A percentile compares a stretch with the other conserved stretches of the same genome.
Conservation (phyloP, 2,888 invertebrate species). For the Oscheius sp. region DNA sequence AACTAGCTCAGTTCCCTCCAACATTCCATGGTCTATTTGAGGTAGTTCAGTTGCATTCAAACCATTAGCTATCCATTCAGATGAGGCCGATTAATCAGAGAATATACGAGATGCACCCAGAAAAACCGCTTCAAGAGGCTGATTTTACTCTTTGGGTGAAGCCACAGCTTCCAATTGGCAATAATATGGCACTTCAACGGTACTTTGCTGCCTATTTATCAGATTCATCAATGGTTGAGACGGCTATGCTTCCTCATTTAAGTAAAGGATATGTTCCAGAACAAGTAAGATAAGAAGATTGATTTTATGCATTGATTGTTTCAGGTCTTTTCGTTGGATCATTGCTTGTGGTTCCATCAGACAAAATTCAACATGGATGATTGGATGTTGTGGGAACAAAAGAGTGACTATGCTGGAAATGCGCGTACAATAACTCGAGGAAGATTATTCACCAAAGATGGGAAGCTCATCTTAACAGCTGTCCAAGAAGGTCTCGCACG, state of each 20-base stretch:
- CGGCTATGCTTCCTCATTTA: slow-evolving; percentile 64
- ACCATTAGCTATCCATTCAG: neutral
- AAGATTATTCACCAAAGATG: slow-evolving; percentile 33
- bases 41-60: neutral
- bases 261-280: slow-evolving; percentile 39
- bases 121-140: slow-evolving; percentile 17
- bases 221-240: slow-evolving; percentile 69
- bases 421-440: slow-evolving; percentile 33
- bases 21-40: slow-evolving; percentile 32
- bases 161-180: slow-evolving; percentile 41
- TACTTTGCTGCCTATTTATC: slow-evolving; percentile 71
- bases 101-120: slow-evolving; percentile 3
- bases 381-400: slow-evolving; percentile 72
- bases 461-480: slow-evolving; percentile 34
- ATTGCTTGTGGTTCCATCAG: slow-evolving; percentile 72
- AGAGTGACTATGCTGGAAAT: slow-evolving; percentile 66
- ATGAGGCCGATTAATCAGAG: slow-evolving; percentile 21
- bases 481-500: slow-evolving; percentile 39
- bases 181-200: slow-evolving; percentile 68
- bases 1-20: slow-evolving; percentile 25
- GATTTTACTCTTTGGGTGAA: slow-evolving; percentile 36
- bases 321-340: slow-evolving; percentile 70
- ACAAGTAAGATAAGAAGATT: slow-evolving; percentile 24
- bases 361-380: slow-evolving; percentile 69
- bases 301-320: neutral